phyloP scores from a whole-genome alignment of 2,888 invertebrate genomes.

The Heliothis peltigera region DNA sequence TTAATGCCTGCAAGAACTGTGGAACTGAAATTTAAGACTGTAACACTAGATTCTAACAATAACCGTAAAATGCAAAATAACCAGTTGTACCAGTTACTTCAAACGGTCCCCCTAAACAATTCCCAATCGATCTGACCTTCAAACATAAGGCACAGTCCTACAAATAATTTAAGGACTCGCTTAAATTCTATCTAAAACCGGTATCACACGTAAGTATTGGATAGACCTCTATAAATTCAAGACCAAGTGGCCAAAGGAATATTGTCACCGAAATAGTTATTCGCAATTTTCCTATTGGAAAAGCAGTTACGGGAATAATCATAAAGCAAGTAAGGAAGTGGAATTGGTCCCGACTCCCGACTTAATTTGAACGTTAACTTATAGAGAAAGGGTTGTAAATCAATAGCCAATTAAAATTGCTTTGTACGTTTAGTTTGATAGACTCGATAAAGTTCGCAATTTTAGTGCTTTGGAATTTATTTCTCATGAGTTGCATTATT shows the following conservation, averaged over 20 bases:
- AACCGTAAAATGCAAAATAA: conserved; percentile 20
- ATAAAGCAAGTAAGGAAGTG: conserved; percentile 48
- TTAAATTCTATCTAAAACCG: conserved; percentile 50
- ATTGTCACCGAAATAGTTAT: conserved; percentile 64
- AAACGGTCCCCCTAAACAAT: conserved; percentile 2
- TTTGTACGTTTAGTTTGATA: conserved; percentile 21
- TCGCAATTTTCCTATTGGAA: conserved; percentile 49
- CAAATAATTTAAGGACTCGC: conserved; percentile 41
- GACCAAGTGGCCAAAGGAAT: conserved; percentile 70
- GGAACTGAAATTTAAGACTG: not conserved
- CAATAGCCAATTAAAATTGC: conserved; percentile 36
- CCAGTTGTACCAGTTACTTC: not conserved
- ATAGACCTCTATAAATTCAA: conserved; percentile 75
- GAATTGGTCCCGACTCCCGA: conserved; percentile 50
- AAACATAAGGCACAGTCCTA: conserved; percentile 19
- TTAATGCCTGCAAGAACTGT: not conserved
- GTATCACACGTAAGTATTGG: conserved; percentile 48
- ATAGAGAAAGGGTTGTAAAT: conserved; percentile 44
- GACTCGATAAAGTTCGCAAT: conserved; percentile 2
- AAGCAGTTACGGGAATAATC: conserved; percentile 49
- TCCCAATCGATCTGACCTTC: conserved; percentile 20
- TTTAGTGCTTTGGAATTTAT: conserved; percentile 10
- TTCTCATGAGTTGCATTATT: not conserved
- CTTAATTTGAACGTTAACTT: conserved; percentile 55
- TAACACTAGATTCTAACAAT: not conserved